Evolutionary conservation across 2,797 vertebrate genomes (phyloP).

Genomic region (Antennarius maculatus): DNA sequence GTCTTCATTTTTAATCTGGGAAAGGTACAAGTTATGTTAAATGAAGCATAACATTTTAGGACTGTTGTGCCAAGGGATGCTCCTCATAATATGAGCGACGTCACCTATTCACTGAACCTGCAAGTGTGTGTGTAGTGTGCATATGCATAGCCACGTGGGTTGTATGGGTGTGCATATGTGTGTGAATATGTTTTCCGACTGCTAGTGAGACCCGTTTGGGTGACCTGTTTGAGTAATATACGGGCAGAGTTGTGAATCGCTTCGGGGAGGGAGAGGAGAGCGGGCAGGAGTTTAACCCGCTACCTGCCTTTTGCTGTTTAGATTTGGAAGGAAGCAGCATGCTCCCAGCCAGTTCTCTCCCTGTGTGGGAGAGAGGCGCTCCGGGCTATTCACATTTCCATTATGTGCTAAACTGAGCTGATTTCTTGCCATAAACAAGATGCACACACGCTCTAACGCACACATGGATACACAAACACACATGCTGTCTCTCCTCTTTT

Average conservation of each 20-base stretch:
- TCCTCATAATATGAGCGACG: slow-evolving; percentile 62
- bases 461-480: slow-evolving; percentile 60
- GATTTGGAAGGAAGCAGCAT: slow-evolving; percentile 73
- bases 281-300: slow-evolving; percentile 72
- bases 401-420: slow-evolving; percentile 83
- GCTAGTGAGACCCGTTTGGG: slow-evolving; percentile 74
- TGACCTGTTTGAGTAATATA: slow-evolving; percentile 79
- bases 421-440: slow-evolving; percentile 79
- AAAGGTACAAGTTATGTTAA: slow-evolving; percentile 75
- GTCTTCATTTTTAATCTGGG: slow-evolving; percentile 57
- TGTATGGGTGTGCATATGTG: slow-evolving; percentile 47
- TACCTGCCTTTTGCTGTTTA: slow-evolving; percentile 73
- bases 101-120: slow-evolving; percentile 64
- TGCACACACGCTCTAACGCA: slow-evolving; percentile 65
- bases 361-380: slow-evolving; percentile 78
- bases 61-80: slow-evolving; percentile 31
- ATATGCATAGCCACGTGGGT: slow-evolving; percentile 34
- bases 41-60: slow-evolving; percentile 81
- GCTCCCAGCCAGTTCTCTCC: slow-evolving; percentile 76
- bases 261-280: slow-evolving; percentile 60
- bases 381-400: slow-evolving; percentile 80
- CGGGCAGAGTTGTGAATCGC: slow-evolving; percentile 72
- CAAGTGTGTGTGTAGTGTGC: slow-evolving; percentile 28
- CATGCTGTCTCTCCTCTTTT: slow-evolving; percentile 48
- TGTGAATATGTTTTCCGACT: slow-evolving; percentile 66